Base-by-base conservation (phyloP, 1,140 invertebrate species). In the Drosophila burlai region DNA sequence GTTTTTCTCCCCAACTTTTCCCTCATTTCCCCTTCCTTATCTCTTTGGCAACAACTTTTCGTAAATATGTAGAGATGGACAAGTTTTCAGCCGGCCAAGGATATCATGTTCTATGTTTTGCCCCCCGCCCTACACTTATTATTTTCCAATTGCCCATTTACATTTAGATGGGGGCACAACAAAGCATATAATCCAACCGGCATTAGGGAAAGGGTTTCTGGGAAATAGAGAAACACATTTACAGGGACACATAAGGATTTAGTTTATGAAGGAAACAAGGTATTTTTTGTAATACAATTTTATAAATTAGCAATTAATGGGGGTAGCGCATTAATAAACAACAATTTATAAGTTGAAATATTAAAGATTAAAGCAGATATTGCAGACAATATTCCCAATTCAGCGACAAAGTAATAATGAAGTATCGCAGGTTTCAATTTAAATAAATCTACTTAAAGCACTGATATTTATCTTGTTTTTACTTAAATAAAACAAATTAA, bases 101-200 rank as follows among this genome's bases (percentile, higher is more conserved):
- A 76, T 76, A 66, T 59, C 61, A 60, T 67, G 68, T 77, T 50
- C 47, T 16, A 75, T 67, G 54, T 40, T 43, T 40, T 43, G 42
- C 16, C 21, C 6, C 8, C 31, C 13, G n/a, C 7, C 31, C 10
- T 24, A n/a, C 43, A 34, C 60, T 57, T 69, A 59, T 76, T 76
- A 60, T 69, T 80, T 69, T 66, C 62, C 69, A 68, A 86, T 87
- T 83, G 84, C 52, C 76, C 84, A 87, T 87, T 87, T 89, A 83
- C 83, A 87, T 87, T 83, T 83, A 87, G 84, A 87, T 87, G 86
- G 67, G 60, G 54, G 66, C 59, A 49, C 55, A 36, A 45, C 55
- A 36, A 45, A 55, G 78, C 65, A 59, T 55, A 80, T 74, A 86
- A 87, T 79, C 69, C 61, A 36, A 18, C 11, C 2, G 10, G 40